phyloP scores from a whole-genome alignment of 2,113 vertebrate genomes.

The Apus apus region DNA sequence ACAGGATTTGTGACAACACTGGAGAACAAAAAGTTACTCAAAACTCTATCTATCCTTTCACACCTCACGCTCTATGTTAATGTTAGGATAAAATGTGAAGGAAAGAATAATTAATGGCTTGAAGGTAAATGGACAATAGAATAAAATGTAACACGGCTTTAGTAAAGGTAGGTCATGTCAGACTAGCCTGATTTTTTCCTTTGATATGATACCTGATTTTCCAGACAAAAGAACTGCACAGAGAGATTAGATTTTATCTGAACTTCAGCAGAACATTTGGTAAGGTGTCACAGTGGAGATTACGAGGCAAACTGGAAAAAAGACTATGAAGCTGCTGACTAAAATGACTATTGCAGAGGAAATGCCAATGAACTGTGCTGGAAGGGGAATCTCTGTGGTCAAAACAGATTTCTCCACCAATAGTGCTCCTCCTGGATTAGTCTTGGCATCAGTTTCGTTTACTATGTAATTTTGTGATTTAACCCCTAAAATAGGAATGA shows the following conservation, averaged over 20 bases:
- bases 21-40: not conserved
- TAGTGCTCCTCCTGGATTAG: not conserved
- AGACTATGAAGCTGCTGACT: not conserved
- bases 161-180: constrained; percentile 56
- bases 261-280: constrained; percentile 41
- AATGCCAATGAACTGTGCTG: not conserved
- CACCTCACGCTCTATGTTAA: not conserved
- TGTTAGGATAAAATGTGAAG: not conserved
- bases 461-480: not conserved
- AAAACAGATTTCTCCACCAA: not conserved
- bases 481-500: not conserved
- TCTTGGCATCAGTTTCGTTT: not conserved
- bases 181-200: constrained; percentile 27
- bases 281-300: constrained; percentile 35
- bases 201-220: constrained; percentile 33
- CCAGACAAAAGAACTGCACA: constrained; percentile 58
- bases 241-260: constrained; percentile 62
- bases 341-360: not conserved
- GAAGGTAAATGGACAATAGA: constrained; percentile 18
- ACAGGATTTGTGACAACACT: not conserved
- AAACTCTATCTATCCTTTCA: not conserved
- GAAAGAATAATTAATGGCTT: not conserved
- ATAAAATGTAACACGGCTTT: constrained; percentile 6
- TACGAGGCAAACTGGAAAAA: not conserved
- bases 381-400: not conserved